A percentile compares a stretch with the other conserved stretches of the same genome.
phyloP scores from a whole-genome alignment of 2,113 vertebrate species.

The Trogon melanurus region DNA sequence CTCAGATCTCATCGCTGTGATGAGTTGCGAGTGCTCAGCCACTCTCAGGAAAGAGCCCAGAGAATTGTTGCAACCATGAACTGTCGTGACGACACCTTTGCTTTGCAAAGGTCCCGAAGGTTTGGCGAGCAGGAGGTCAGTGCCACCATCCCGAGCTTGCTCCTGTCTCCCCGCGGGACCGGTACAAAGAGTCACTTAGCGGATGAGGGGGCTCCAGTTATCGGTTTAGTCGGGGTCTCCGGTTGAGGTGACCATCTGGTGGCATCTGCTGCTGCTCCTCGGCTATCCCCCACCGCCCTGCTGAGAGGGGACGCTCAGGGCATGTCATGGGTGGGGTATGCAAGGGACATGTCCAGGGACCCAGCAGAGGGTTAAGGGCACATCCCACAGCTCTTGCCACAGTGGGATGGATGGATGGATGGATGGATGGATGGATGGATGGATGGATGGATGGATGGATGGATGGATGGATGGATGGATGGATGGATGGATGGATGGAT shows the following conservation, averaged over 20 bases:
- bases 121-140: background rate
- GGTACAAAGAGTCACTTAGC: background rate
- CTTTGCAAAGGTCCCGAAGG: background rate
- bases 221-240: rapidly evolving
- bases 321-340: rapidly evolving
- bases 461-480: background rate
- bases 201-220: background rate
- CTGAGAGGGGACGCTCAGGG: background rate
- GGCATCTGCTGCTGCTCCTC: conserved; percentile 10
- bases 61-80: background rate
- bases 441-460: background rate
- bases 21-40: background rate
- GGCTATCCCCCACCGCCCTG: background rate
- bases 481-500: background rate
- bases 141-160: rapidly evolving
- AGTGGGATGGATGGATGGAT: background rate
- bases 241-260: conserved; percentile 26
- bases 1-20: background rate
- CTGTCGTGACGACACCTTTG: background rate
- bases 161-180: rapidly evolving
- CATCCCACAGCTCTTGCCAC: background rate
- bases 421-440: background rate
- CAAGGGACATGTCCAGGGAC: rapidly evolving
- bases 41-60: background rate
- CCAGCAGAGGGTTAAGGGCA: background rate